Percentiles rank a stretch among this genome's conserved stretches.
phyloP scores from a whole-genome alignment of 2,113 vertebrate species.

The Baryphthengus martii region DNA sequence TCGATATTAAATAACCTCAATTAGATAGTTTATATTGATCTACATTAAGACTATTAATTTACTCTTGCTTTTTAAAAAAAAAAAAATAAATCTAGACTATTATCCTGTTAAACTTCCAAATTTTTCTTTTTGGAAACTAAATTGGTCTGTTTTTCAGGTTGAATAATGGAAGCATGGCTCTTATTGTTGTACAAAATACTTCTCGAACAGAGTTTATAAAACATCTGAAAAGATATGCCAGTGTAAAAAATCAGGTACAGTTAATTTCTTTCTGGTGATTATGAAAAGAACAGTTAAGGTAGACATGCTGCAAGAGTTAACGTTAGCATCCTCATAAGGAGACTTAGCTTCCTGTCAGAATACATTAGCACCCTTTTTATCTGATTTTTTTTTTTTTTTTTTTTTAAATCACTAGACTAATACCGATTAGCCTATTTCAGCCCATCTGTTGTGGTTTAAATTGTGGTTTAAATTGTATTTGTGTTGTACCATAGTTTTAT shows the following conservation, averaged over 20 bases:
- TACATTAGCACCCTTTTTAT: constrained; percentile 71
- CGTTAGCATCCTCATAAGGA: constrained; percentile 61
- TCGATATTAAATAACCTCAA: not conserved
- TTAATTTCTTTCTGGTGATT: constrained; percentile 11
- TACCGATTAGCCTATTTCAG: constrained; percentile 74
- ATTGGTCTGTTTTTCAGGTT: constrained; percentile 75
- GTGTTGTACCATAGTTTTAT: constrained; percentile 12
- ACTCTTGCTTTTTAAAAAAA: not conserved
- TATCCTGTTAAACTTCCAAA: not conserved
- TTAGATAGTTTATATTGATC: not conserved
- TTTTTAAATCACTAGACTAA: constrained; percentile 75
- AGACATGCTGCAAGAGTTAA: constrained; percentile 56
- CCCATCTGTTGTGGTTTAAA: constrained; percentile 60
- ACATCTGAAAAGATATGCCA: constrained; percentile 88
- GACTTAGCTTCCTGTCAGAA: constrained; percentile 76
- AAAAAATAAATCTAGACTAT: not conserved
- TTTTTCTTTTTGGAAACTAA: not conserved
- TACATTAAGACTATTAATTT: not conserved
- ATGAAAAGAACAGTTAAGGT: constrained; percentile 39
- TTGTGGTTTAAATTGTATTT: constrained; percentile 49
- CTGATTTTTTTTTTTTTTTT: constrained; percentile 60
- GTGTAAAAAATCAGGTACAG: constrained; percentile 78
- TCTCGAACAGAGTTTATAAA: constrained; percentile 92
- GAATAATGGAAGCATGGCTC: constrained; percentile 88
- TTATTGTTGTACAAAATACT: constrained; percentile 84